phyloP scores from a whole-genome alignment of 2,113 vertebrate species.

The Pycnonotus jocosus region DNA sequence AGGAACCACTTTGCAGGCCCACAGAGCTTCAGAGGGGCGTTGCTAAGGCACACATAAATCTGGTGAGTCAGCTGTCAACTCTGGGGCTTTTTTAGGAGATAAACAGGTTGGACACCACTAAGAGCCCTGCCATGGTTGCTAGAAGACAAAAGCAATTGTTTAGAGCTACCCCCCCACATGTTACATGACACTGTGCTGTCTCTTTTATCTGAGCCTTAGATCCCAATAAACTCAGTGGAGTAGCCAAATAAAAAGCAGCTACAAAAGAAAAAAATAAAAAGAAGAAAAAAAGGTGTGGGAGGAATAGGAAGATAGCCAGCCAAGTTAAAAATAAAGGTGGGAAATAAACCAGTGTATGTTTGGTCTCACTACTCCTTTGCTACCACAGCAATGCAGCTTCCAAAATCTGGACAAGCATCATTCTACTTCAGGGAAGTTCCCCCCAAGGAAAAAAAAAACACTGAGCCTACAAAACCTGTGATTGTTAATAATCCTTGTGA shows the following conservation, averaged over 20 bases:
- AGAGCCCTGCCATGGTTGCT: background rate
- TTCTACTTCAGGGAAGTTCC: background rate
- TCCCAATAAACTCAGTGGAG: background rate
- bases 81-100: background rate
- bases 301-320: background rate
- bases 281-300: background rate
- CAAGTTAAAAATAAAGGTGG: background rate
- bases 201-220: background rate
- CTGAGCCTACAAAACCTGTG: background rate
- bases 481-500: background rate
- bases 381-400: background rate
- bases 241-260: background rate
- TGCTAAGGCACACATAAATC: background rate
- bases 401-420: background rate
- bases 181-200: background rate
- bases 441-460: background rate
- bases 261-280: background rate
- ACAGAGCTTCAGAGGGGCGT: background rate
- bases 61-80: background rate
- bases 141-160: background rate
- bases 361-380: background rate
- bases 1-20: background rate
- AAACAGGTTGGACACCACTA: background rate
- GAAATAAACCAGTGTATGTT: background rate
- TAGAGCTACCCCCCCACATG: background rate